Evolutionary conservation across 1,140 invertebrate species (phyloP), one percentile per base, ranked within the genome.

Genomic region (Drosophila watanabei): DNA sequence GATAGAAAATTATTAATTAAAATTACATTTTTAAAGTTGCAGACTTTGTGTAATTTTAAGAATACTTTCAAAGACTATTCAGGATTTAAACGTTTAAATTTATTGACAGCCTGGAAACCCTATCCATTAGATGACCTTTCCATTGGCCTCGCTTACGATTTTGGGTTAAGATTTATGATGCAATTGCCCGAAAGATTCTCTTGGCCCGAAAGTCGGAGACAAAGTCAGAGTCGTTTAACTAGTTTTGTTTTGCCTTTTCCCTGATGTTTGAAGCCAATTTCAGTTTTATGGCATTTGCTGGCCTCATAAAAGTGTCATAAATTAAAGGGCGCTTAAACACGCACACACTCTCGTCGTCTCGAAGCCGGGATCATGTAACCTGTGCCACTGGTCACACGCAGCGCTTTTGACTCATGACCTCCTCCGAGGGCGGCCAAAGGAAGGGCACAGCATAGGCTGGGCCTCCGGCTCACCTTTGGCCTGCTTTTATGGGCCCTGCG

Each of bases 241-340:
- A 79, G 62, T 56, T 62, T 70, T 75, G 70, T 79, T 79, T 78
- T 85, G 69, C 72, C 85, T 79, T 85, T 9, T 62, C 49, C 63
- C 57, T 14, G 18, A 65, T 75, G 72, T 64, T 54, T 65, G 72
- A 78, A 75, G 65, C 73, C 78, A 73, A 88, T 79, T 90, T 88
- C 63, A 73, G 63, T 85, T 90, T 89, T 82, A 89, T 85, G 59
- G 59, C 54, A 51, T 72, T 79, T 71, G 52, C 51, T 73, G 85
- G 84, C 80, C 80, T 89, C 86, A 89, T 89, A 89, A 89, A 89
- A 89, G 82, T 89, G 87, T 89, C 86, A 91, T 89, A 89, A 89
- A 89, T 89, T 89, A 90, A 82, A 86, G 72, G 85, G 85, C 86
- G 79, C 75, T 90, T 86, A 59, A 46, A 35, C 66, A 79, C 63